Percentiles rank a stretch among this genome's conserved stretches.
These are phyloP conservation scores for Embidobia sp. DNA, from an alignment of 2,888 invertebrate genomes.

Conservation along the genomic window DNA sequence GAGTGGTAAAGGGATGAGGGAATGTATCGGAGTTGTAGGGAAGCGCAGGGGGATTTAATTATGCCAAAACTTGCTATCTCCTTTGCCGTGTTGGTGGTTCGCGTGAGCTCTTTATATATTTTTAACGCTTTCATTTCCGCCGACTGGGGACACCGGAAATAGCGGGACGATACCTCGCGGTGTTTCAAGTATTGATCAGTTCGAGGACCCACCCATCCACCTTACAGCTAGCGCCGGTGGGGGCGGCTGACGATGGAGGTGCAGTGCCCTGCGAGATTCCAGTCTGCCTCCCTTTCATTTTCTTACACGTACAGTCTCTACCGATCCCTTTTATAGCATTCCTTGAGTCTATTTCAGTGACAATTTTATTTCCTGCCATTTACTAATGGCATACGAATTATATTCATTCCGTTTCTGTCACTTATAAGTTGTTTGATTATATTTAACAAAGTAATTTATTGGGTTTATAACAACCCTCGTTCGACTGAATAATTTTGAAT, in stretches of 20 bases:
- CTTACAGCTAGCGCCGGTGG: conserved; percentile 32
- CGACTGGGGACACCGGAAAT: conserved; percentile 79
- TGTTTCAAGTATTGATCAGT: conserved; percentile 82
- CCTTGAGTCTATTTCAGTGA: too few relatives aligned
- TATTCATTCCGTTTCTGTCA: too few relatives aligned
- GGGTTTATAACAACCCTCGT: too few relatives aligned
- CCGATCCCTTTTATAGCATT: conserved; percentile 22
- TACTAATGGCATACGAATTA: too few relatives aligned
- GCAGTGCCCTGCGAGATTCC: conserved; percentile 64
- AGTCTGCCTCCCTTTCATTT: conserved; percentile 56
- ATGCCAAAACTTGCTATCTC: conserved; percentile 66
- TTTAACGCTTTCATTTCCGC: conserved; percentile 81
- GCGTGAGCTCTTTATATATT: conserved; percentile 76
- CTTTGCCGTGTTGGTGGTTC: conserved; percentile 65
- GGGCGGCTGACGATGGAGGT: conserved; percentile 56
- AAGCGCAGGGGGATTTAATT: conserved; percentile 71
- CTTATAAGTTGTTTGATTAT: too few relatives aligned
- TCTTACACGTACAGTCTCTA: conserved; percentile 52
- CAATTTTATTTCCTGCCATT: too few relatives aligned
- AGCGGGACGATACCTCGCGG: conserved; percentile 80
- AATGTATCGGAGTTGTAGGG: conserved; percentile 63
- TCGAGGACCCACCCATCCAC: conserved; percentile 78
- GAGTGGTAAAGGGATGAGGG: conserved; percentile 59
- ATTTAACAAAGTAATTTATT: too few relatives aligned
- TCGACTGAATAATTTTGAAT: too few relatives aligned